These are phyloP conservation scores for Catamblyrhynchus diadema DNA, from an alignment of 2,797 vertebrate genomes.

Conservation along the genomic window DNA sequence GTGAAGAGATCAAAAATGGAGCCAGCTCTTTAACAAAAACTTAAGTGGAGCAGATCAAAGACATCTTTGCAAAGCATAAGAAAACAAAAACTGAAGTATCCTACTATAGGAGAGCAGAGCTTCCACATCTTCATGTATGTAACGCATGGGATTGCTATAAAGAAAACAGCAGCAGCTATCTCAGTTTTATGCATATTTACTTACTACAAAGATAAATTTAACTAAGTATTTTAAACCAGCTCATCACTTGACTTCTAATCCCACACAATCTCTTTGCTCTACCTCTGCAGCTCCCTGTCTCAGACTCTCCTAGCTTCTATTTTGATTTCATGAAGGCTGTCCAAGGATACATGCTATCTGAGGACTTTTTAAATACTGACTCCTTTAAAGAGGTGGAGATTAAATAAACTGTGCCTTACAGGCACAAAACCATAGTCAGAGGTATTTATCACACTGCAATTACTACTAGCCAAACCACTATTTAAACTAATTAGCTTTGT, in stretches of 20 bases:
- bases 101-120: not conserved
- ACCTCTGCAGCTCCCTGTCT: not conserved
- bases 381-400: not conserved
- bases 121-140: not conserved
- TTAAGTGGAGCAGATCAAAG: not conserved
- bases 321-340: not conserved
- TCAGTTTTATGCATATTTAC: not conserved
- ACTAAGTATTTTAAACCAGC: not conserved
- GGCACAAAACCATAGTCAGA: not conserved
- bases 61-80: not conserved
- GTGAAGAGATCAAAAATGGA: slow-evolving; percentile 31
- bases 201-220: not conserved
- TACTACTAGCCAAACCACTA: not conserved
- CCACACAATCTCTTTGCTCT: not conserved
- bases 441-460: slow-evolving; percentile 2
- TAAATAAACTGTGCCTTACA: slow-evolving; percentile 1
- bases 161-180: not conserved
- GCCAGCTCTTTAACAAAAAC: not conserved
- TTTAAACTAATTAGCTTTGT: not conserved
- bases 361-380: not conserved
- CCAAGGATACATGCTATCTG: not conserved
- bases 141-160: not conserved
- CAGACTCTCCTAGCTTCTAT: not conserved
- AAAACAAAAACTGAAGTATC: not conserved
- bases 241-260: not conserved